phyloP scores from a whole-genome alignment of 1,140 invertebrate species.

The Augochlora pura region DNA sequence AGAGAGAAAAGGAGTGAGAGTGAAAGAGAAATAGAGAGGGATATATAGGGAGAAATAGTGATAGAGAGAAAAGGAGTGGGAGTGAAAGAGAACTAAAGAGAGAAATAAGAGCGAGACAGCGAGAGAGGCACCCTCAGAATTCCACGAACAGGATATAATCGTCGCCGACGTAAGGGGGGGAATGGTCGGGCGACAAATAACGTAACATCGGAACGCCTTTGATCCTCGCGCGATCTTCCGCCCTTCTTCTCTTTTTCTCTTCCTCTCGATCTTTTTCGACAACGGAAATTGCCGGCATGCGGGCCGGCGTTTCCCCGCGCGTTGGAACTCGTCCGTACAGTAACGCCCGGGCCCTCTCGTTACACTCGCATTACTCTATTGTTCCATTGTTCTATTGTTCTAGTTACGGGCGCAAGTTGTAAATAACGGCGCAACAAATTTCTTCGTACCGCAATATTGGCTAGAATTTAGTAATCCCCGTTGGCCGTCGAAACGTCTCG shows the following conservation, averaged over 20 bases:
- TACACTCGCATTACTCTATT: conserved; percentile 33
- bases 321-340: not conserved
- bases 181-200: conserved; percentile 24
- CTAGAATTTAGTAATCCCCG: conserved; percentile 10
- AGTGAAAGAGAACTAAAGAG: too few relatives aligned
- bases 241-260: too few relatives aligned
- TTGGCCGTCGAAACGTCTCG: too few relatives aligned
- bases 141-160: conserved; percentile 18
- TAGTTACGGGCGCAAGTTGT: conserved; percentile 21
- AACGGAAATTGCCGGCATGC: conserved; percentile 8
- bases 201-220: conserved; percentile 26
- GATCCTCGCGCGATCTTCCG: conserved; percentile 1
- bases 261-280: conserved; percentile 4
- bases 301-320: too few relatives aligned
- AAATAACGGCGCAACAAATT: conserved; percentile 35
- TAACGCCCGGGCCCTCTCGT: conserved; percentile 18
- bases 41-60: too few relatives aligned
- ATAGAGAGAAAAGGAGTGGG: too few relatives aligned
- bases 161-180: not conserved
- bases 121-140: not conserved
- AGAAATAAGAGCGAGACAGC: too few relatives aligned
- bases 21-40: too few relatives aligned
- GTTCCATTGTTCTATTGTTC: conserved; percentile 46
- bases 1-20: too few relatives aligned
- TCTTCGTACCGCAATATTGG: conserved; percentile 17